Percentiles rank a stretch among this genome's conserved stretches.
These are phyloP conservation scores for Schrankia costaestrigalis DNA, from an alignment of 2,888 invertebrate species.

Conservation along the genomic window DNA sequence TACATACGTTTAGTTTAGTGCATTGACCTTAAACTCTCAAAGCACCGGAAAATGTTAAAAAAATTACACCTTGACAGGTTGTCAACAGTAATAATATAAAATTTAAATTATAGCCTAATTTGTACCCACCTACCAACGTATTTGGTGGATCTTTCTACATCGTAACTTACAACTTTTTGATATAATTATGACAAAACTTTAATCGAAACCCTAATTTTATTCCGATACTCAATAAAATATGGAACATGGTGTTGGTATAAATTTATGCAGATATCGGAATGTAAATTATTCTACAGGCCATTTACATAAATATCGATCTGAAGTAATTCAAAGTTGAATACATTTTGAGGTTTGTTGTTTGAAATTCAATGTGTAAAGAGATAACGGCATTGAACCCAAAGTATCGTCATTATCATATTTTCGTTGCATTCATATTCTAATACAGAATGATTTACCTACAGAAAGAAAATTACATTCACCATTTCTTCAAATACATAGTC, in stretches of 20 bases:
- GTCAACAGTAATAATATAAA: constrained; percentile 19
- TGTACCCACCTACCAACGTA: constrained; percentile 15
- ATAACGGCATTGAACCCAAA: constrained; percentile 30
- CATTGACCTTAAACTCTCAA: constrained; percentile 34
- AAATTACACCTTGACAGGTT: constrained; percentile 14
- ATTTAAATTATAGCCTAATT: constrained; percentile 21
- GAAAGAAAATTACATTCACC: constrained; percentile 2
- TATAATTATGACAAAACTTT: constrained; percentile 32
- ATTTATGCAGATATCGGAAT: constrained; percentile 40
- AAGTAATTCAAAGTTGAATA: constrained; percentile 35
- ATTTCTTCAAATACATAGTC: constrained; percentile 1
- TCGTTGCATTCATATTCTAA: constrained; percentile 6
- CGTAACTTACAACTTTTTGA: constrained; percentile 25
- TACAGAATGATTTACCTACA: constrained; percentile 14
- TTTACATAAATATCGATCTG: constrained; percentile 41
- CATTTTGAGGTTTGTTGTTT: constrained; percentile 27
- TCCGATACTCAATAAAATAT: constrained; percentile 24
- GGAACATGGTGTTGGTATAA: constrained; percentile 28
- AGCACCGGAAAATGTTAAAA: constrained; percentile 13
- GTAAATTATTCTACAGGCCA: constrained; percentile 28
- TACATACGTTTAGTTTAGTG: too few relatives aligned
- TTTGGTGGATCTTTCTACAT: constrained; percentile 19
- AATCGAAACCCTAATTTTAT: constrained; percentile 27
- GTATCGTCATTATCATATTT: constrained; percentile 15
- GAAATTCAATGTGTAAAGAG: constrained; percentile 23